Conservation (phyloP, 2,888 invertebrate species). For the Dicycla oo region DNA sequence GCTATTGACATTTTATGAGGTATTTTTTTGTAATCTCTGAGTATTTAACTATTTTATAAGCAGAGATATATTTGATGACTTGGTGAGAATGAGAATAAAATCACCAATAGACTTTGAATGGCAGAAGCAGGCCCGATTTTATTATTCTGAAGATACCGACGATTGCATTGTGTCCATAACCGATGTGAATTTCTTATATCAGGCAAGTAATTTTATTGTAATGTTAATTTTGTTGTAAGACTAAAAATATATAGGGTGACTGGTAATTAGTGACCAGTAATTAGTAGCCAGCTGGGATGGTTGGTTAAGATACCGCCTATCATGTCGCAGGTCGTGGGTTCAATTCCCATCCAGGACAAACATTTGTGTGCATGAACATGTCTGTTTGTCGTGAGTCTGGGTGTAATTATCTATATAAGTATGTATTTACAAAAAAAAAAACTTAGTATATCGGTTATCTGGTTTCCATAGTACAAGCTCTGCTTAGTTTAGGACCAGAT, state of each 20-base stretch:
- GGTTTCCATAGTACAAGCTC: too few relatives aligned
- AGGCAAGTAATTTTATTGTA: slow-evolving; percentile 77
- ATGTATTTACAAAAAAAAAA: too few relatives aligned
- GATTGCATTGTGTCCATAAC: slow-evolving; percentile 94
- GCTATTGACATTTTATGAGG: background rate
- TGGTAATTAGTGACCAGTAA: too few relatives aligned
- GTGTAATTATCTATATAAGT: too few relatives aligned
- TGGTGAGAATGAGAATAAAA: slow-evolving; percentile 93
- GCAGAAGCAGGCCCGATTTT: slow-evolving; percentile 97
- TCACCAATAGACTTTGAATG: slow-evolving; percentile 95
- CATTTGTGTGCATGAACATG: too few relatives aligned
- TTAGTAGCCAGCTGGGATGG: too few relatives aligned
- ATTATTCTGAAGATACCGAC: slow-evolving; percentile 94
- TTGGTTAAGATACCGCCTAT: too few relatives aligned
- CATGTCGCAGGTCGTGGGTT: too few relatives aligned
- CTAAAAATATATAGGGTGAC: background rate
- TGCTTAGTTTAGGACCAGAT: too few relatives aligned
- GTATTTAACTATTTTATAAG: slow-evolving; percentile 35
- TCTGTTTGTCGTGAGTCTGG: too few relatives aligned
- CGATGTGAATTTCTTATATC: slow-evolving; percentile 96
- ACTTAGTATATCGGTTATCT: too few relatives aligned
- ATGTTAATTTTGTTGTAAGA: background rate
- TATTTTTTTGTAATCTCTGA: background rate
- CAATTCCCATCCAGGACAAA: too few relatives aligned
- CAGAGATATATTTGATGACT: slow-evolving; percentile 96